These are phyloP conservation scores for Anseranas semipalmata DNA, from an alignment of 2,113 vertebrate genomes.

Conservation along the genomic window DNA sequence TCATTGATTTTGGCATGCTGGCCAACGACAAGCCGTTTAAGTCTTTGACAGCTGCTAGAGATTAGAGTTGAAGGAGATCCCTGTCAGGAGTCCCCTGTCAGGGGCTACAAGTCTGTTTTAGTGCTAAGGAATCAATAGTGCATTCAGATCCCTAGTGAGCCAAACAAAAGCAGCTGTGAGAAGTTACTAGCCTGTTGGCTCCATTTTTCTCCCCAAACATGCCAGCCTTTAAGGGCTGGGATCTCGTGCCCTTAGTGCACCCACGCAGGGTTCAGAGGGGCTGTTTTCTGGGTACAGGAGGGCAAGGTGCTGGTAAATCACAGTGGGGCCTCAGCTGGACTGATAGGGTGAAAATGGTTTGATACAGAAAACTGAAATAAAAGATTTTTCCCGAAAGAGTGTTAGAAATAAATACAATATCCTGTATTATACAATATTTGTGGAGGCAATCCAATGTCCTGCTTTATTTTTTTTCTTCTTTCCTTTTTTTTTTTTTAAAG, in stretches of 20 bases:
- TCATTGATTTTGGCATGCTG: neutral
- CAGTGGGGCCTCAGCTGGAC: fast-evolving
- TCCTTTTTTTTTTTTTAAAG: neutral
- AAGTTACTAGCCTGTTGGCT: neutral
- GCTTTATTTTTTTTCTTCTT: neutral
- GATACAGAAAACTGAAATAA: neutral
- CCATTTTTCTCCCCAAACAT: neutral
- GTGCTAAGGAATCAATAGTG: constrained; percentile 33
- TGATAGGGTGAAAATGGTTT: neutral
- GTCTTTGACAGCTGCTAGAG: constrained; percentile 31
- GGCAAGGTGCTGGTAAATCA: neutral
- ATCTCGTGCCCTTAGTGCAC: neutral
- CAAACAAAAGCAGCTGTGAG: constrained; percentile 62
- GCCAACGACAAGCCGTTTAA: neutral
- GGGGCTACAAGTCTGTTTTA: constrained; percentile 21
- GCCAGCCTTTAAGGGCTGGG: neutral
- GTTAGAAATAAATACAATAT: neutral
- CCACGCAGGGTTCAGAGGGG: neutral
- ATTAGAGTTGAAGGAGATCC: constrained; percentile 45
- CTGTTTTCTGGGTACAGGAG: neutral
- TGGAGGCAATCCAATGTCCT: neutral
- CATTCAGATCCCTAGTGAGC: constrained; percentile 36
- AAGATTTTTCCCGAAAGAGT: neutral
- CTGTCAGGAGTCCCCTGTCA: too few species aligned
- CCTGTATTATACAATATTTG: neutral